Base-by-base conservation (phyloP, 2,797 vertebrate species). In the Pachyuromys duprasi region DNA sequence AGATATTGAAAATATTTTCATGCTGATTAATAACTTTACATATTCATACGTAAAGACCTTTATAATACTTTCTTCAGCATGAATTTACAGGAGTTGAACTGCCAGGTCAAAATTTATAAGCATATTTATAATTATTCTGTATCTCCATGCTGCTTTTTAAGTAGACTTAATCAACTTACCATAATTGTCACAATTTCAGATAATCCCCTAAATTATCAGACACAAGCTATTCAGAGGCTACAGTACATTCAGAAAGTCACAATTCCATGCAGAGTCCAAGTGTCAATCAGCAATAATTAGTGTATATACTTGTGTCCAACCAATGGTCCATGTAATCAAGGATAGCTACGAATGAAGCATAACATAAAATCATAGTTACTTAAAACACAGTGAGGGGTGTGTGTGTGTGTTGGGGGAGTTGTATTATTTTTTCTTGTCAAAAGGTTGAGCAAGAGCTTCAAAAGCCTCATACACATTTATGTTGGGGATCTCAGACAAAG, bases 121-220 rank as follows among this genome's bases (percentile, higher is more conserved):
- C 17, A 18, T 65, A 87, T 65, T 72, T 93, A 55, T 12, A 31
- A 72, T 78, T 80, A 83, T 63, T 91, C 55, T 88, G n/a, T 8
- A 82, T 49, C 24, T 78, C 11, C 12, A 36, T 49, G 9, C 26
- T 69, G 6, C 31, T 62, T 94, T 96, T 86, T 62, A 63, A 90
- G 78, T 28, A 94, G 89, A 67, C 57, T 53, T 3, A 55, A 72
- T 8, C 12, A 72, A n/a, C 22, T 93, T 75, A 57, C 28, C 22
- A 17, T 69, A 90, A 67, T 60, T 90, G 90, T 42, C 31, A 88
- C 60, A 70, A 53, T 90, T 90, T 90, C 39, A 91, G 83, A 89
- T 94, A 93, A 76, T 94, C 79, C 55, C 84, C 13, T 91, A 26
- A 95, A 91, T 86, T 89, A 72, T 14, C n/a, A 63, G 36, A n/a